Conservation (phyloP, 2,113 vertebrate genomes). For the Orthonyx spaldingii region DNA sequence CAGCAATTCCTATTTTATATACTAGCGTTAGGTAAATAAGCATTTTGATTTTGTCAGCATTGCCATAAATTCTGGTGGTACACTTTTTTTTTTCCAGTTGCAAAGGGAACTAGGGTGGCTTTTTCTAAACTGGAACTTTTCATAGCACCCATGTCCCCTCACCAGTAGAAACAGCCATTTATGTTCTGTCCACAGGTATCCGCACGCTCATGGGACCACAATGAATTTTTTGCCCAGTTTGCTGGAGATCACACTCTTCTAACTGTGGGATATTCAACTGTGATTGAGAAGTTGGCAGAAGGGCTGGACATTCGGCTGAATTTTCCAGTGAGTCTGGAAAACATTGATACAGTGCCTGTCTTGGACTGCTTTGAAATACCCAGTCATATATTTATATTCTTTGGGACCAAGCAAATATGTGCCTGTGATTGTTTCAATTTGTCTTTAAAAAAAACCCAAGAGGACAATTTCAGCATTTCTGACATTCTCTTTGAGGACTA, state of each 20-base stretch:
- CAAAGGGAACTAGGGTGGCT: background rate
- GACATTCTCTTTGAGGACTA: background rate
- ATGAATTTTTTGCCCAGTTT: constrained; percentile 98
- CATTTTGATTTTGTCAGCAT: background rate
- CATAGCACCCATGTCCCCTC: background rate
- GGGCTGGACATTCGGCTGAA: constrained; percentile 87
- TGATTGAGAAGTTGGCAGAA: constrained; percentile 86
- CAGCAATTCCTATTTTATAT: background rate
- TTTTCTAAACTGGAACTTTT: background rate
- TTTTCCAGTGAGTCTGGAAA: constrained; percentile 78
- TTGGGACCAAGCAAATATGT: background rate
- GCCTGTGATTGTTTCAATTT: background rate
- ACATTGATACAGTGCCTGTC: background rate
- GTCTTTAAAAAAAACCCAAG: background rate
- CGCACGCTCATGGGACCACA: constrained; percentile 97
- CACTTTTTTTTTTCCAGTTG: background rate
- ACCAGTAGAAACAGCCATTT: background rate
- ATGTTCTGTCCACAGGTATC: constrained; percentile 80
- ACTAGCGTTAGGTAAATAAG: background rate
- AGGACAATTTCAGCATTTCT: background rate
- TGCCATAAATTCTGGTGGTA: background rate
- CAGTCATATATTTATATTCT: background rate
- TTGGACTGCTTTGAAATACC: background rate
- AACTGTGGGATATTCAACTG: constrained; percentile 82
- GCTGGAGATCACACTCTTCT: constrained; percentile 94